Evolutionary conservation across 2,797 vertebrate genomes (phyloP), one percentile per base, ranked within the genome.

Genomic region (Sebastes steindachneri): DNA sequence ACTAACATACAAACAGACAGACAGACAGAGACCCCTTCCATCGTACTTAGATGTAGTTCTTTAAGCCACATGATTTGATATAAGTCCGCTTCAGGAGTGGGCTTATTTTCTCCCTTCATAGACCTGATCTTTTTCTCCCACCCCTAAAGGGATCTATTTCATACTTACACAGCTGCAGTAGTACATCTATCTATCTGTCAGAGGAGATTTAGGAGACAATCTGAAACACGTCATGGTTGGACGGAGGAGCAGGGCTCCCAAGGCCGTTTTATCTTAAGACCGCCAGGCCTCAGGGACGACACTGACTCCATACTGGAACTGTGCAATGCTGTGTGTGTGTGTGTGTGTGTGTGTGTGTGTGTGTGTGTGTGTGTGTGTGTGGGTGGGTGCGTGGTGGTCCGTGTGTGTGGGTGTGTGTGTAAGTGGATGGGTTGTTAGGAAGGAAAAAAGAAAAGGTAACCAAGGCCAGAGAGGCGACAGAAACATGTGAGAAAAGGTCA

Each of bases 121-220:
- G 82, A 80, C 55, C 63, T 77, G 63, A 75, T 79, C 73, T 48
- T 33, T 59, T 31, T 37, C 23, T 54, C 15, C 26, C 4, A 9
- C 37, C 73, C 77, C 77, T 75, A 69, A 26, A 76, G 83, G 80
- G 77, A 81, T 72, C 23, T 69, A 45, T 87, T 77, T 89, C 82
- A 86, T 75, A 88, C 53, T 78, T 64, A 73, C 75, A 83, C 68
- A 17, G 79, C 79, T 26, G 74, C 83, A 71, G 81, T 1, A 86
- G 87, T 84, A 71, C 87, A 89, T 90, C 75, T 23, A 57, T 90
- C 86, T 65, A 21, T 92, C 88, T 91, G 88, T 89, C 89, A 88
- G 84, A 48, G 53, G 55, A 87, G 88, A 87, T 92, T 91, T 92
- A 83, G 63, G 77, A 89, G 90, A 91, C 89, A 78, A 88, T 89